These are phyloP conservation scores for Drosophila nr. fundita DNA, from an alignment of 2,888 invertebrate genomes.

Conservation along the genomic window DNA sequence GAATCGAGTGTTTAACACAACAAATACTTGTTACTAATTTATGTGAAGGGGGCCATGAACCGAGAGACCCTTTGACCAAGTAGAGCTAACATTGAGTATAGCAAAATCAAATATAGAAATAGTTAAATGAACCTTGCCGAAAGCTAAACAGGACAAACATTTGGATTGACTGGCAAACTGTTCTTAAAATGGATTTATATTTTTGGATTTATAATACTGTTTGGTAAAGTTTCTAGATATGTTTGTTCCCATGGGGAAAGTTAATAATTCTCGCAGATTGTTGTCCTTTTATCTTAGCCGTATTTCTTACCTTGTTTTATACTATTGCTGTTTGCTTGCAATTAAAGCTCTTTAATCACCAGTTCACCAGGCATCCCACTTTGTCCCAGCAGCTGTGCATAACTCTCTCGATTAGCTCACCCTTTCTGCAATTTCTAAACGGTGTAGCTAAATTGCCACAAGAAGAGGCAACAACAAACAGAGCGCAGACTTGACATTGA, in stretches of 20 bases:
- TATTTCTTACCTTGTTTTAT: not conserved
- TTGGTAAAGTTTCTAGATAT: not conserved
- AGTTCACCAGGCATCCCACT: not conserved
- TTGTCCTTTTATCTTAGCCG: not conserved
- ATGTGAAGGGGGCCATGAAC: not conserved
- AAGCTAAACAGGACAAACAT: not conserved
- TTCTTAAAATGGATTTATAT: rapidly evolving
- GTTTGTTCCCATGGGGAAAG: not conserved
- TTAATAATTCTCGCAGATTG: not conserved
- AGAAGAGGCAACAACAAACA: not conserved
- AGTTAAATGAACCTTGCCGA: not conserved
- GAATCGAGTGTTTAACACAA: slow-evolving; percentile 37
- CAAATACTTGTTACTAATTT: slow-evolving; percentile 6
- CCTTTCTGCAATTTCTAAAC: slow-evolving; percentile 50
- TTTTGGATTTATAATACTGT: not conserved
- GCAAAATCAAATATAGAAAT: not conserved
- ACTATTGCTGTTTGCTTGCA: not conserved
- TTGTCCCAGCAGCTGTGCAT: slow-evolving; percentile 24
- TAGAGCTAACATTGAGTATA: not conserved
- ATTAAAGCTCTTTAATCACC: not conserved
- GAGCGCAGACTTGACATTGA: slow-evolving; percentile 6
- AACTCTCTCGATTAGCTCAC: not conserved
- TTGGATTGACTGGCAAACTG: not conserved
- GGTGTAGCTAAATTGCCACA: slow-evolving; percentile 35
- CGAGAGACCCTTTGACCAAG: not conserved